Base-by-base conservation (phyloP, 2,797 vertebrate species). In the Tinamus major region DNA sequence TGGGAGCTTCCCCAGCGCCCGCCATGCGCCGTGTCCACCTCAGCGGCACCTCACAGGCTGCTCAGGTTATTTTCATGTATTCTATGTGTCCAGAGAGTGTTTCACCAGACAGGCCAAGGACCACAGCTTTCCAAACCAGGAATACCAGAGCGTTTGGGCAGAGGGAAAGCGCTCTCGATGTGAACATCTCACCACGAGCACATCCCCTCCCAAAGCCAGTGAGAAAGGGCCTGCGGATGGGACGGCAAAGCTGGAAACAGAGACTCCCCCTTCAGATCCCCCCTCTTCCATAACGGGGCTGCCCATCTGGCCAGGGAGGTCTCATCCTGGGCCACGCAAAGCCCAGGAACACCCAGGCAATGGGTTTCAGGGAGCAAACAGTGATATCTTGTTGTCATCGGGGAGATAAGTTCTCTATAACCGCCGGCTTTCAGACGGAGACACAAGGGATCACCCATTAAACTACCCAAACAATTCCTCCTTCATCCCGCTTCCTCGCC, bases 361-460 rank as follows among this genome's bases (percentile, higher is more conserved):
- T 6, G 11, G 68, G 33, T 84, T 17, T 53, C 46, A 49, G 80
- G 90, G 75, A 94, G 88, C 83, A 95, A 97, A 94, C 79, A 56
- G 29, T 81, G 75, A 49, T 74, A 64, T 62, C 79, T 80, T 27
- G 42, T 70, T 56, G 86, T 89, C 46, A 58, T 51, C 88, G 58
- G 63, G 23, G 67, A 95, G 83, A 77, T 89, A 87, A 93, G 31
- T 87, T 83, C 85, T 81, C 80, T 82, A n/a, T 91, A 87, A 94
- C 79, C 83, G 85, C 79, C 10, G 62, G 69, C 87, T 92, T 92
- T 84, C 16, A 84, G 72, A 21, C 78, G 11, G 76, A 91, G 87
- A 75, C 79, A 72, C 74, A 93, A 91, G 93, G 55, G 56, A 56
- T 82, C 68, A 56, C 37, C 74, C 82, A 82, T 76, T 92, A 94